Base-by-base conservation (phyloP, 2,113 vertebrate species). In the Tauraco erythrolophus region DNA sequence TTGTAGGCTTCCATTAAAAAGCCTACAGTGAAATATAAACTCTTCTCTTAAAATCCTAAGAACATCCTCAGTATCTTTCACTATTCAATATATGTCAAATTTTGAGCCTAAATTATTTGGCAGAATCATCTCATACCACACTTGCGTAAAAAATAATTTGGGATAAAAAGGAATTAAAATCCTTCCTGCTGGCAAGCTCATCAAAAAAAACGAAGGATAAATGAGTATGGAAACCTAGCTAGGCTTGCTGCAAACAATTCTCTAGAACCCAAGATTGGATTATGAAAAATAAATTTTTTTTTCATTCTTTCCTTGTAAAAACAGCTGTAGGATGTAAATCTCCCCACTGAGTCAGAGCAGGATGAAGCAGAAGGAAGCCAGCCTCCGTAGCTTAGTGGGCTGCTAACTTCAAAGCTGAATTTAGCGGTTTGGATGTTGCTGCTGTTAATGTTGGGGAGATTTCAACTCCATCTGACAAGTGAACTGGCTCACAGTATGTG, bases 331-430 rank as follows among this genome's bases (percentile, higher is more conserved):
- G 91, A 95, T 84, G 91, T 86, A 88, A 89, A 88, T 88, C 0
- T 35, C 78, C 82, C 82, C 85, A 75, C 92, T 92, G 94, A 97
- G 90, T 91, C 94, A 93, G 92, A 12, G 3, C 68, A 50, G 84
- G 88, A 46, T 72, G 70, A 71, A 78, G 62, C 64, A 71, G 97
- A 71, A 30, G 56, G 95, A 39, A 92, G 87, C 39, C 93, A 82
- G 84, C 94, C 93, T 94, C 81, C 84, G 2, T 39, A 53, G 71
- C 95, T 91, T 75, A 51, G 85, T 74, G 95, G 71, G 78, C 51
- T 95, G 92, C 88, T 74, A 56, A 90, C 95, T 96, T 94, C 92
- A 92, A 91, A 94, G 95, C 95, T 58, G 88, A 92, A 80, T 94
- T 92, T 72, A 74, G 82, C 0, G 3, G 33, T 14, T 74, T 54